A percentile compares a stretch with the other conserved stretches of the same genome.
phyloP scores from a whole-genome alignment of 2,113 vertebrate genomes.

The Engystomops pustulosus region DNA sequence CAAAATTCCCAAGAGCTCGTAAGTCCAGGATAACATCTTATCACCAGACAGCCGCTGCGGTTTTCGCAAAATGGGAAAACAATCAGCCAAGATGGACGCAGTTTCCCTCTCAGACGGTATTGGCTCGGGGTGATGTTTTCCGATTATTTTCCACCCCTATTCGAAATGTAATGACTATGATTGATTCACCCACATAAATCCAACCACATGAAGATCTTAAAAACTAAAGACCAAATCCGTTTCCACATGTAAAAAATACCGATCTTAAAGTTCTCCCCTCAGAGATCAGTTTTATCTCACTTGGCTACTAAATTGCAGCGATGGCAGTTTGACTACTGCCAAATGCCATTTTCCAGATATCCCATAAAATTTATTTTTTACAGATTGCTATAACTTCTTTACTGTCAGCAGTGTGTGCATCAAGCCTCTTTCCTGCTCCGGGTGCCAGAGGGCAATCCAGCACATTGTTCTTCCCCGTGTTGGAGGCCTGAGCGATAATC shows the following conservation, averaged over 20 bases:
- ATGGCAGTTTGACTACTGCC: slow-evolving; percentile 41
- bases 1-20: background rate
- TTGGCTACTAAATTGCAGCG: slow-evolving; percentile 47
- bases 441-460: slow-evolving; percentile 22
- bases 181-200: slow-evolving; percentile 38
- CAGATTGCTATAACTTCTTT: slow-evolving; percentile 34
- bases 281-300: slow-evolving; percentile 47
- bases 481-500: background rate
- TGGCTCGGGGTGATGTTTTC: slow-evolving; percentile 22
- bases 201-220: slow-evolving; percentile 51
- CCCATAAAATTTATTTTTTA: slow-evolving; percentile 34
- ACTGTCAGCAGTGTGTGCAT: slow-evolving; percentile 36
- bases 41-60: slow-evolving; percentile 19
- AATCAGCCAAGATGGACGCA: slow-evolving; percentile 13
- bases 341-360: slow-evolving; percentile 47
- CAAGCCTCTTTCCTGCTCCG: background rate
- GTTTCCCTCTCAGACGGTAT: slow-evolving; percentile 35
- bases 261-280: slow-evolving; percentile 10
- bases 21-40: slow-evolving; percentile 31
- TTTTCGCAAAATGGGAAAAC: slow-evolving; percentile 27
- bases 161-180: slow-evolving; percentile 36
- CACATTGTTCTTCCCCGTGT: slow-evolving; percentile 3
- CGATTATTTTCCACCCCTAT: slow-evolving; percentile 35
- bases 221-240: slow-evolving; percentile 35
- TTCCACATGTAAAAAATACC: slow-evolving; percentile 39